A percentile compares a stretch with the other conserved stretches of the same genome.
Evolutionary conservation across 2,888 invertebrate genomes (phyloP).

Genomic region (Antitype chi): DNA sequence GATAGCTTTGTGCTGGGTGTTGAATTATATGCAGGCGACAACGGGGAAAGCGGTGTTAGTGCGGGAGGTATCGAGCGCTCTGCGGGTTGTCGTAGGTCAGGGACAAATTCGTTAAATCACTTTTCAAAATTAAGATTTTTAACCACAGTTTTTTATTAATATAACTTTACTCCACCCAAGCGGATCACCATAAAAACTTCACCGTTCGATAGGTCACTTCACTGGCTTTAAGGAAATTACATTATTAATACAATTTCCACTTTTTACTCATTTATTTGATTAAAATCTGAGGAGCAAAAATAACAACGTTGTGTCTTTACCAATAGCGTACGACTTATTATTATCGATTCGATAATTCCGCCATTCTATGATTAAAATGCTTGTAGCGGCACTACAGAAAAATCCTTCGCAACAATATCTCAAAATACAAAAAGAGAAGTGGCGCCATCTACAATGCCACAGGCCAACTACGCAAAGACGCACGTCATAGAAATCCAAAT

Average conservation of each 20-base stretch:
- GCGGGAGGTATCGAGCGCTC: conserved; percentile 17
- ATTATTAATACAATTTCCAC: not conserved
- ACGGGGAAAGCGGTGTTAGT: conserved; percentile 11
- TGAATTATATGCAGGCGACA: conserved; percentile 3
- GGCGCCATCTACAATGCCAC: no score
- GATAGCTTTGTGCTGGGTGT: not conserved
- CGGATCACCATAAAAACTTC: not conserved
- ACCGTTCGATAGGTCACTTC: conserved; percentile 21
- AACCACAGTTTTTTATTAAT: not conserved
- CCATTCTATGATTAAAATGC: no score
- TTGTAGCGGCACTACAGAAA: no score
- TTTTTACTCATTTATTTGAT: not conserved
- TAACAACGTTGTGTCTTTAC: conserved; percentile 1
- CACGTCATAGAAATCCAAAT: no score
- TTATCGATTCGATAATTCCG: no score
- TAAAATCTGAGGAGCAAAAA: conserved; percentile 11
- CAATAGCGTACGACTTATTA: conserved; percentile 5
- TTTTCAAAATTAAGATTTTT: conserved; percentile 15
- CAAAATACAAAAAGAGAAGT: no score
- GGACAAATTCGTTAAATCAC: conserved; percentile 3
- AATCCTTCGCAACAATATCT: no score
- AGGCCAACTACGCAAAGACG: no score
- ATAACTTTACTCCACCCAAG: not conserved
- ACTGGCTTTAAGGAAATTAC: conserved; percentile 1
- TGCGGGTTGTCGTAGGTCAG: conserved; percentile 18